Percentiles rank a stretch among this genome's conserved stretches.
These are phyloP conservation scores for Ctenodactylus gundi DNA, from an alignment of 2,113 vertebrate genomes.

Conservation along the genomic window DNA sequence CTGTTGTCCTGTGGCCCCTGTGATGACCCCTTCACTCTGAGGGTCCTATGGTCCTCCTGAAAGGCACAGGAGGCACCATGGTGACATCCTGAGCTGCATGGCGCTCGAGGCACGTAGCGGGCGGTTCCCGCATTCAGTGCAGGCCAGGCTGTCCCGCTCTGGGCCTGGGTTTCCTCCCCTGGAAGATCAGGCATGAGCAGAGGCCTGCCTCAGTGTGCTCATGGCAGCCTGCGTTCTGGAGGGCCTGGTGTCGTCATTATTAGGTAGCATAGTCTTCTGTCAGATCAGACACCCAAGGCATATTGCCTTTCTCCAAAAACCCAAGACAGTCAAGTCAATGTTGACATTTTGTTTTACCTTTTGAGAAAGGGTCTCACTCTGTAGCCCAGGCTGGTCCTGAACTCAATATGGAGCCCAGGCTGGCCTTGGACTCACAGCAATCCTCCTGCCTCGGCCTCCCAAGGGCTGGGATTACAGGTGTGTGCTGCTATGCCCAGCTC, in stretches of 20 bases:
- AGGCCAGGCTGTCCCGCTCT: background rate
- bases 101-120: background rate
- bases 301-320: background rate
- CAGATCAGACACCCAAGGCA: background rate
- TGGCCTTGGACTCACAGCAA: too few relatives aligned
- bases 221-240: fast-evolving
- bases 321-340: background rate
- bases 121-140: background rate
- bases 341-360: background rate
- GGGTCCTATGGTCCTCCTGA: background rate
- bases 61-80: background rate
- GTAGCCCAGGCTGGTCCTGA: too few relatives aligned
- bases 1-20: background rate
- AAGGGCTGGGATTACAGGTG: too few relatives aligned
- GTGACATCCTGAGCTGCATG: background rate
- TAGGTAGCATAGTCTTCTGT: background rate
- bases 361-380: too few relatives aligned
- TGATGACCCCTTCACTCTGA: background rate
- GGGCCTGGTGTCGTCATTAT: background rate
- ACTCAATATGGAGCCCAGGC: too few relatives aligned
- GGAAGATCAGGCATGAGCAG: background rate
- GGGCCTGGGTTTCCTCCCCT: background rate
- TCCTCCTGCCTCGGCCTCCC: too few relatives aligned
- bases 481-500: too few relatives aligned
- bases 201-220: too few relatives aligned